Percentiles rank a stretch among this genome's conserved stretches.
Evolutionary conservation across 2,113 vertebrate species (phyloP).

Genomic region (Pomatostomus ruficeps): DNA sequence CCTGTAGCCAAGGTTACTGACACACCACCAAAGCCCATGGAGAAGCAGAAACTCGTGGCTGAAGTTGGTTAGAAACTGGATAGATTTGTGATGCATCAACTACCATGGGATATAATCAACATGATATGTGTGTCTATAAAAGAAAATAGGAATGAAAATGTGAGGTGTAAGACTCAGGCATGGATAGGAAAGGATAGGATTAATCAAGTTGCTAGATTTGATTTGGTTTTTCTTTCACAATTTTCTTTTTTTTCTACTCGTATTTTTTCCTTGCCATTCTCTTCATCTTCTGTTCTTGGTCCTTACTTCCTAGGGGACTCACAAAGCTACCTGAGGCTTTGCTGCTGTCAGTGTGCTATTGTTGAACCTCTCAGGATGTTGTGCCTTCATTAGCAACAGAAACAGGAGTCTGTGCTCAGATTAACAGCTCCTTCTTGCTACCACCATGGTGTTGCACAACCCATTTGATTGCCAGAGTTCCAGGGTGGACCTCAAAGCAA

Average conservation of each 20-base stretch:
- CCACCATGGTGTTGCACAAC: accelerated
- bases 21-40: neutral
- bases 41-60: neutral
- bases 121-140: neutral
- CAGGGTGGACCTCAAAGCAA: neutral
- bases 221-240: neutral
- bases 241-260: neutral
- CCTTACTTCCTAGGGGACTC: neutral
- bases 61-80: neutral
- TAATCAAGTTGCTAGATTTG: neutral
- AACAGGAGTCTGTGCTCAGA: neutral
- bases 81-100: neutral
- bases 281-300: neutral
- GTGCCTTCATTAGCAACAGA: neutral
- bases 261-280: neutral
- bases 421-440: neutral
- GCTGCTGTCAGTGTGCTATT: neutral
- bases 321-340: neutral
- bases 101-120: neutral
- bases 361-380: neutral
- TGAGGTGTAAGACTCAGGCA: neutral
- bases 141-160: neutral
- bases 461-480: neutral
- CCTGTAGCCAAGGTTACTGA: conserved; percentile 43
- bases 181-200: neutral